phyloP scores from a whole-genome alignment of 2,888 invertebrate genomes.

The Pimpla rufipes region DNA sequence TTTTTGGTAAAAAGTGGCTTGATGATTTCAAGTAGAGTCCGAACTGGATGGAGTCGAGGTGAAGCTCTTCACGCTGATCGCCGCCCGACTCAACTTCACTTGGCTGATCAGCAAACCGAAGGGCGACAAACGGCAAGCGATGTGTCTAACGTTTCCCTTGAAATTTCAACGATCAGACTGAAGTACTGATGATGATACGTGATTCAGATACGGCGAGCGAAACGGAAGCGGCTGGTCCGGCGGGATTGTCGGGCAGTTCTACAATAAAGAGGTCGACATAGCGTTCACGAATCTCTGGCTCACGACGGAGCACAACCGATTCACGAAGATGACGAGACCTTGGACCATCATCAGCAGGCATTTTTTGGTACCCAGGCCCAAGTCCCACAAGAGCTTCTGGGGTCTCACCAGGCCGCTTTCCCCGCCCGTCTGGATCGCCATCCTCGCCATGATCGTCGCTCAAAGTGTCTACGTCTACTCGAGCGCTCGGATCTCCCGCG shows the following conservation, averaged over 20 bases:
- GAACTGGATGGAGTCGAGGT: constrained; percentile 80
- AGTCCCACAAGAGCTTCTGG: constrained; percentile 78
- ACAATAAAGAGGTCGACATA: constrained; percentile 76
- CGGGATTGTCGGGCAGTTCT: constrained; percentile 77
- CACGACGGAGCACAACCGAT: constrained; percentile 70
- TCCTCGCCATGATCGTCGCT: constrained; percentile 68
- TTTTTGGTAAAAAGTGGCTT: background rate
- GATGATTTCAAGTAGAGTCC: constrained; percentile 61
- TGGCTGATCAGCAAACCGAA: constrained; percentile 76
- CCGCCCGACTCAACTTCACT: constrained; percentile 80
- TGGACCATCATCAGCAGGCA: constrained; percentile 76
- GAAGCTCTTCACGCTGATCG: constrained; percentile 77
- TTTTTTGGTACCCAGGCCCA: constrained; percentile 81
- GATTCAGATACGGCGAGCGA: too few species aligned
- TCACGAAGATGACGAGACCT: constrained; percentile 75
- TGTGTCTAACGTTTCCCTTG: too few species aligned
- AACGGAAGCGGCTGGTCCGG: too few species aligned
- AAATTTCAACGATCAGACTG: too few species aligned
- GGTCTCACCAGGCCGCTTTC: constrained; percentile 80
- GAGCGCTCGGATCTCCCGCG: constrained; percentile 74
- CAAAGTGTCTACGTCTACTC: constrained; percentile 72
- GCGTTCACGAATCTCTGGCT: constrained; percentile 81
- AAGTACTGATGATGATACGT: too few species aligned
- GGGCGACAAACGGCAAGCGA: constrained; percentile 72
- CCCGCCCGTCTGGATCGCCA: constrained; percentile 73